phyloP scores from a whole-genome alignment of 2,797 vertebrate genomes.

The Heteromormyrus szaboi region DNA sequence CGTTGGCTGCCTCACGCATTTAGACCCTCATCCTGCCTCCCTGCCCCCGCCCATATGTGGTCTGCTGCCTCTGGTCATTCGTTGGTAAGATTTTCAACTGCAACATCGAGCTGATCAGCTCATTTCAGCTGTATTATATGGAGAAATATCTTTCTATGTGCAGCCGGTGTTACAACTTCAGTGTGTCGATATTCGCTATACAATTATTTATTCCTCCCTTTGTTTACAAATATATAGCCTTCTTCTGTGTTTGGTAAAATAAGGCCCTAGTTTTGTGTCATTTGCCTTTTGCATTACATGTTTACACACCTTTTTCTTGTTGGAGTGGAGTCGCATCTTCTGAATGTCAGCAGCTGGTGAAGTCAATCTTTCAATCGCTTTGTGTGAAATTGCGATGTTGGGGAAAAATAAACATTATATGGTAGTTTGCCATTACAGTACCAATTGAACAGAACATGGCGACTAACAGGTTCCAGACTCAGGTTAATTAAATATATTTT shows the following conservation, averaged over 20 bases:
- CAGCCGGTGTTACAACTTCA: neutral
- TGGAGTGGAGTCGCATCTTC: neutral
- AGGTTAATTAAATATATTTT: constrained; percentile 43
- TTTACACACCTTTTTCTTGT: neutral
- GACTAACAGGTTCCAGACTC: constrained; percentile 3
- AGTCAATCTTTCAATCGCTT: neutral
- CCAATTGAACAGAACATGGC: neutral
- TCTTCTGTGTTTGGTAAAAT: neutral
- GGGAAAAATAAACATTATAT: neutral
- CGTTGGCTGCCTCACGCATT: neutral
- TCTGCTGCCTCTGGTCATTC: neutral
- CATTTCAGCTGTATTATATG: constrained; percentile 13
- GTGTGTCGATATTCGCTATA: neutral
- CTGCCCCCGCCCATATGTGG: neutral
- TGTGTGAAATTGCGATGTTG: neutral
- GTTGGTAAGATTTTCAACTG: neutral
- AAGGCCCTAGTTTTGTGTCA: neutral
- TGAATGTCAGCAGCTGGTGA: neutral
- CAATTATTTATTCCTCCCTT: neutral
- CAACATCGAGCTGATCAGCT: constrained; percentile 11
- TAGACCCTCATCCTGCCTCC: neutral
- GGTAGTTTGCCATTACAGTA: neutral
- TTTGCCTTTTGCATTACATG: neutral
- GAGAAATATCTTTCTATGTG: neutral
- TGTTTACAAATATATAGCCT: neutral